Conservation (phyloP, 2,113 vertebrate genomes). For the Raja brachyura region DNA sequence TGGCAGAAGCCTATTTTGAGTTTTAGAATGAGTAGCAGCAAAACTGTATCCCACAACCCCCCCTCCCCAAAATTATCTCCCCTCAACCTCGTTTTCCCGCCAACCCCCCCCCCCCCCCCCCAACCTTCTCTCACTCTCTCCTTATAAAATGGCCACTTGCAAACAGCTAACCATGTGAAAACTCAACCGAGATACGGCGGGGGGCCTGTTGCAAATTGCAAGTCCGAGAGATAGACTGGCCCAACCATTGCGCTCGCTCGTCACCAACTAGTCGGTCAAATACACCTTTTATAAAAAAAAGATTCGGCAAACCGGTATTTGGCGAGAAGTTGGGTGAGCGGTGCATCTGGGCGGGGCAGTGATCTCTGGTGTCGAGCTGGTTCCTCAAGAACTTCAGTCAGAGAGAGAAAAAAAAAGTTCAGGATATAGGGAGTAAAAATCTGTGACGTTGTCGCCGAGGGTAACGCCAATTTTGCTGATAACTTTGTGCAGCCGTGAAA, state of each 20-base stretch:
- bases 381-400: slow-evolving; percentile 41
- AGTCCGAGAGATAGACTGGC: not conserved
- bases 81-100: slow-evolving; percentile 43
- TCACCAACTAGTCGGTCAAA: slow-evolving; percentile 59
- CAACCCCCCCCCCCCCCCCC: not conserved
- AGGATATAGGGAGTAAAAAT: slow-evolving; percentile 16
- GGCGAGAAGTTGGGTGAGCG: slow-evolving; percentile 56
- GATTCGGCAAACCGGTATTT: slow-evolving; percentile 45
- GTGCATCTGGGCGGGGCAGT: slow-evolving; percentile 47
- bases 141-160: slow-evolving; percentile 82
- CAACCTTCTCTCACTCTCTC: slow-evolving; percentile 40
- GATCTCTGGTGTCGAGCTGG: slow-evolving; percentile 51
- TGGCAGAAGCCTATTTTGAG: not conserved
- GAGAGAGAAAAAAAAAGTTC: slow-evolving; percentile 38
- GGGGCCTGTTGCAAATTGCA: not conserved
- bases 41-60: not conserved
- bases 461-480: not conserved
- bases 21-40: too few relatives aligned
- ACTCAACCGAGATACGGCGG: slow-evolving; percentile 68
- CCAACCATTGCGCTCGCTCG: slow-evolving; percentile 49
- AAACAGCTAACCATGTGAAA: slow-evolving; percentile 86
- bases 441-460: not conserved
- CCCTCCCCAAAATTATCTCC: slow-evolving; percentile 41
- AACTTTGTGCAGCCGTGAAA: not conserved
- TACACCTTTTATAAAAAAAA: slow-evolving; percentile 38